Evolutionary conservation across 2,888 invertebrate species (phyloP), one percentile per base, ranked within the genome.

Genomic region (Harpalus rufipes): DNA sequence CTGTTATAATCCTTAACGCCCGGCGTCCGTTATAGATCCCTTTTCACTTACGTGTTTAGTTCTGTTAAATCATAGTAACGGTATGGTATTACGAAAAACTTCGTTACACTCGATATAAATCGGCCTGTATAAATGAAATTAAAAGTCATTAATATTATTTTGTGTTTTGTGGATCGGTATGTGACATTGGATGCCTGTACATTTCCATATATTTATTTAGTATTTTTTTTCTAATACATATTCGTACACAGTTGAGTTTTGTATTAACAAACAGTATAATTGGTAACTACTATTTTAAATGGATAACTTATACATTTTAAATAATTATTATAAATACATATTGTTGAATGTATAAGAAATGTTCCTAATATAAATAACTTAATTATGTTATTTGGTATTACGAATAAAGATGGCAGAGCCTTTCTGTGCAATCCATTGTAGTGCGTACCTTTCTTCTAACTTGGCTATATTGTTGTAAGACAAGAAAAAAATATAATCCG

Each of bases 351-450:
- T 51, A 51, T 51, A 2, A 12, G 44, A 51, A 5, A 12, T 10
- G 12, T 51, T 10, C 44, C 44, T 51, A 4, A 51, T 51, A 51
- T 10, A 7, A 44, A 10, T 44, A 10, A 0, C 8, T n/a, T n/a
- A n/a, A n/a, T n/a, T n/a, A n/a, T n/a, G n/a, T n/a, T 10, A 4
- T 4, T 7, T 44, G 44, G 7, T 44, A 44, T 44, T 10, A 51
- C 12, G 10, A 51, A 51, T 10, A 51, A 51, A 51, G 44, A 51
- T 51, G 8, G 44, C 12, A 12, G 44, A 51, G 44, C 44, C 44
- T 51, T 51, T 51, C 32, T 51, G 44, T 51, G 44, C 44, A 51
- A 51, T 51, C 44, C 44, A 51, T 51, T 51, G 44, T 51, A 51
- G 44, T 12, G 44, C 44, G 10, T 51, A 51, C 12, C 44, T 6